Base-by-base conservation (phyloP, 2,888 invertebrate species). In the Amblyjoppa fuscipennis region DNA sequence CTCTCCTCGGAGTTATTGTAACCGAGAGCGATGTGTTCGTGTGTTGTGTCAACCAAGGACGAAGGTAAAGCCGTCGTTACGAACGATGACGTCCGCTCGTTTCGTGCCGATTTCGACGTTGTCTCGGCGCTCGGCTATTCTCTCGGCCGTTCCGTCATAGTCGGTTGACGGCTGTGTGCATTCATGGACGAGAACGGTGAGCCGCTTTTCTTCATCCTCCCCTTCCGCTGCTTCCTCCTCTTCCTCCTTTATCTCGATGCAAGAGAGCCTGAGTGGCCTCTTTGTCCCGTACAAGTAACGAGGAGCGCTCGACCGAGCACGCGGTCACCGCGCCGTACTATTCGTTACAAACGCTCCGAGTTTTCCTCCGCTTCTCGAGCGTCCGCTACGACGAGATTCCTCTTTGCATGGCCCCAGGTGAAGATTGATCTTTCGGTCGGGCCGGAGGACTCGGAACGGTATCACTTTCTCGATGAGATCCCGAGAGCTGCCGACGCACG, bases 241-340 rank as follows among this genome's bases (percentile, higher is more conserved):
- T 51, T 31, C 70, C 74, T 74, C 83, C 68, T 83, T 79, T 68
- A 83, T 78, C 74, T 66, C 74, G 59, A 74, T 74, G 68, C 61
- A 83, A 64, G 69, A 79, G 41, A 68, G 61, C 25, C 64, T 80
- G 69, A 80, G 81, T 81, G 75, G 69, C 41, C 69, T 45, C 81
- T 81, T 81, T 81, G 81, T 81, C 75, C 69, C 75, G 64, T 34
- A 16, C 13, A 31, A 75, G 49, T 76, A 70, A 61, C 69, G 59
- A 51, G 34, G 3, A 20, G 20, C 53, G 13, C 45, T 49, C 45
- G 45, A 34, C 2, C 34, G 64, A 64, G 53, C 73, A 34, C 56
- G 38, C 41, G 59, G 49, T n/a, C 41, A 53, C 77, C n/a, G 41
- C 68, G 66, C 9, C 13, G 28, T 16, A 11, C 5, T 16, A n/a